Base-by-base conservation (phyloP, 2,113 vertebrate species). In the Parus major region DNA sequence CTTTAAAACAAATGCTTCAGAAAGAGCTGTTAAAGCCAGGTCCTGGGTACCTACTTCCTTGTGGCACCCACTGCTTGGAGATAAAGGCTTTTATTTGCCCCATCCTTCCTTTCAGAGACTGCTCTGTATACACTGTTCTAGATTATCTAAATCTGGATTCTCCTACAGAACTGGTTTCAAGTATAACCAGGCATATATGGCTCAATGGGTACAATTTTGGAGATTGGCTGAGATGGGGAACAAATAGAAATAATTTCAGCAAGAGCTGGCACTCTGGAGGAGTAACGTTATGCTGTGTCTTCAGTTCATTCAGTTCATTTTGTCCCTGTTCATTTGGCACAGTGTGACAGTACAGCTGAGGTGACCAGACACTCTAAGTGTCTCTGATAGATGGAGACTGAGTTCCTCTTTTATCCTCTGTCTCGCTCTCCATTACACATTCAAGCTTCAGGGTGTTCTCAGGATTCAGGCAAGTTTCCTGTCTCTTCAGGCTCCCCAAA, bases 51-150 rank as follows among this genome's bases (percentile, higher is more conserved):
- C 46, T 61, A 10, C 21, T 91, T 73, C 46, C 13, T 77, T 53
- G 49, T 89, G 50, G 46, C 13, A 70, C 41, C 14, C 22, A 5
- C 31, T 61, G 0, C 31, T 81, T 66, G 20, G 31, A 64, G 42
- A 52, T 27, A 12, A 50, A 82, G 33, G 5, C 46, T 61, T 55
- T 64, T 73, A 8, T 78, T 76, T 53, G 2, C 12, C 28, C 11
- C 12, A 23, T 68, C 33, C 4, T 75, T 87, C 10, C 39, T 78
- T 71, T 68, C 39, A 64, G 82, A 68, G 27, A 15, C 12, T 3
- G 24, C 18, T 81, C 44, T 23, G 4, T 28, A 47, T 8, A 3
- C 24, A 28, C 21, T 0, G 0, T 64, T 69, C 10, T 35, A 52
- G 15, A 20, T 63, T 36, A 42, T 21, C 18, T 60, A 71, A 63